phyloP scores from a whole-genome alignment of 2,113 vertebrate species.

The Anarhynchus alexandrinus region DNA sequence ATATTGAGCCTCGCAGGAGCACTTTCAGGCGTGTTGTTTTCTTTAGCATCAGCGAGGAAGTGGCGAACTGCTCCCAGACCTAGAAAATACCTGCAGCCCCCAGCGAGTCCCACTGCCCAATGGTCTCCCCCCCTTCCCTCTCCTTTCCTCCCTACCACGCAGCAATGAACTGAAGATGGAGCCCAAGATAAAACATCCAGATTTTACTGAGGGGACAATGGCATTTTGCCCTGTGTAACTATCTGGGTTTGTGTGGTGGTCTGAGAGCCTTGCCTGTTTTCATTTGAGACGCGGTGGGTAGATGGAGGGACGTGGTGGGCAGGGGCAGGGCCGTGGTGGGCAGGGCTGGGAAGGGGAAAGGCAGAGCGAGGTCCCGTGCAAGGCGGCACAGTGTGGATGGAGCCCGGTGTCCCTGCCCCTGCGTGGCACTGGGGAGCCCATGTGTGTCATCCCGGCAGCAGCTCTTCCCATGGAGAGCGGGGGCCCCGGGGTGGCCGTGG shows the following conservation, averaged over 20 bases:
- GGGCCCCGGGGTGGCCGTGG: neutral
- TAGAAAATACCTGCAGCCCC: neutral
- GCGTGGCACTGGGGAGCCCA: neutral
- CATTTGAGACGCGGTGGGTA: neutral
- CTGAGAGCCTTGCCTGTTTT: neutral
- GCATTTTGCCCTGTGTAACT: neutral
- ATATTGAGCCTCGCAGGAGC: neutral
- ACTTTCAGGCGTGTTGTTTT: neutral
- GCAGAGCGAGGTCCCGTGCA: fast-evolving
- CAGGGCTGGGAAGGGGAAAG: neutral
- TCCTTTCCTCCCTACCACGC: neutral
- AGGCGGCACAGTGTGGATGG: fast-evolving
- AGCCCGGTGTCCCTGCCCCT: neutral
- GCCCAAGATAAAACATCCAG: neutral
- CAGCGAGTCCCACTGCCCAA: fast-evolving
- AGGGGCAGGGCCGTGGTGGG: neutral
- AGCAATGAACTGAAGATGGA: neutral
- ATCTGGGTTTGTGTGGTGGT: neutral
- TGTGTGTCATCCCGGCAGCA: neutral
- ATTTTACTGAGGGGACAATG: neutral
- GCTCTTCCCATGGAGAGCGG: neutral
- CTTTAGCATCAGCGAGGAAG: neutral
- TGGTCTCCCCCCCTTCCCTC: neutral
- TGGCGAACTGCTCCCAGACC: neutral
- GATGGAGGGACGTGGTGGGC: neutral